Percentiles rank a stretch among this genome's conserved stretches.
phyloP scores from a whole-genome alignment of 1,140 invertebrate species.

The Idris sp. region DNA sequence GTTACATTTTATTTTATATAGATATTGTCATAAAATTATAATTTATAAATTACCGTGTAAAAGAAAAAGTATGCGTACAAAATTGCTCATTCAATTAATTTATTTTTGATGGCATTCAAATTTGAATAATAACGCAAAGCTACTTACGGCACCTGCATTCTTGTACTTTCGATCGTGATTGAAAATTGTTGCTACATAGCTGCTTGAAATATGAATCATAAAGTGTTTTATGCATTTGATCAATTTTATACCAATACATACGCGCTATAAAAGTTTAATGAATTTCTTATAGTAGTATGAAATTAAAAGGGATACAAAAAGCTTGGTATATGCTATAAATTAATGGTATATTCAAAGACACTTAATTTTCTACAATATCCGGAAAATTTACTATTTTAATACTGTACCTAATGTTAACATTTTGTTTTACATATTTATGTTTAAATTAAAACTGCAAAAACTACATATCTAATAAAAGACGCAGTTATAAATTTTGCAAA shows the following conservation, averaged over 20 bases:
- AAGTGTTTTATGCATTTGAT: conserved; percentile 40
- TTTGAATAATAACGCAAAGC: conserved; percentile 3
- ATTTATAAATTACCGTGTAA: no score
- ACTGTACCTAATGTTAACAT: no score
- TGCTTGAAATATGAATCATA: conserved; percentile 35
- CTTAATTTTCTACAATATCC: no score
- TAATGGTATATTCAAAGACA: background rate
- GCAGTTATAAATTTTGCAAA: background rate
- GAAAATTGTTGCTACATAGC: background rate
- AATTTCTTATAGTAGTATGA: conserved; percentile 9
- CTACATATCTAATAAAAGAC: background rate
- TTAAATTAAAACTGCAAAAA: no score
- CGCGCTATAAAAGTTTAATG: conserved; percentile 36
- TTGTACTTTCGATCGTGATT: background rate
- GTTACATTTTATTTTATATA: no score
- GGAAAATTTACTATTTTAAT: no score
- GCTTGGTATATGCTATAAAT: background rate
- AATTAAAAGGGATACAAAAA: no score
- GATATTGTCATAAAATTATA: no score
- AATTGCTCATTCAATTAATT: background rate
- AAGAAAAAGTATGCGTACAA: no score
- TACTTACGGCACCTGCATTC: conserved; percentile 6
- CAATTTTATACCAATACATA: conserved; percentile 14
- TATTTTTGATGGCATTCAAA: conserved; percentile 11
- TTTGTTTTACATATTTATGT: no score